phyloP scores from a whole-genome alignment of 2,113 vertebrate genomes.

The Falcunculus frontatus region DNA sequence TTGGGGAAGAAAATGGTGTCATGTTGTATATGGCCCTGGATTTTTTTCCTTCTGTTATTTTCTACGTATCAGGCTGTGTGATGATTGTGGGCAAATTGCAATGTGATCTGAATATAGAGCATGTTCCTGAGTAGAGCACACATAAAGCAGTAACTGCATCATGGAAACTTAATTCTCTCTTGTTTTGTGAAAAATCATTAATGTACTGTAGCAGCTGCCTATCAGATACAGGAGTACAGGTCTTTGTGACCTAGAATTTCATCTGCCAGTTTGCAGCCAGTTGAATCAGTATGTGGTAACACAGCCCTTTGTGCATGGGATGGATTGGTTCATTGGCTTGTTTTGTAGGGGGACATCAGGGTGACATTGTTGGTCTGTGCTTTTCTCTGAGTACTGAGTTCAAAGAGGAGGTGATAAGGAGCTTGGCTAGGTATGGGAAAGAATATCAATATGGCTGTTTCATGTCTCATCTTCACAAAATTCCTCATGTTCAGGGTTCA shows the following conservation, averaged over 20 bases:
- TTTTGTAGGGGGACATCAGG: not conserved
- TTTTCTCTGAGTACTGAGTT: not conserved
- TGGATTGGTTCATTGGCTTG: not conserved
- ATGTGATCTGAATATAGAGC: not conserved
- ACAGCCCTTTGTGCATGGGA: not conserved
- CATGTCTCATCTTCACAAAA: not conserved
- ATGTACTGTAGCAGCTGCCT: not conserved
- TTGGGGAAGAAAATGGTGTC: not conserved
- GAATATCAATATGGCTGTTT: not conserved
- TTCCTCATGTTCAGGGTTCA: not conserved
- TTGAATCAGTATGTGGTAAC: not conserved
- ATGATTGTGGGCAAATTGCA: not conserved
- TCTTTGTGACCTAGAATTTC: slow-evolving; percentile 44
- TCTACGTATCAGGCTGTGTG: not conserved
- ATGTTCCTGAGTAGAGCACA: not conserved
- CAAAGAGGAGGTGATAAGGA: not conserved
- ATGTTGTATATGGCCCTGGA: not conserved
- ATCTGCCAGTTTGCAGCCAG: not conserved
- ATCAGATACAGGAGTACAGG: not conserved
- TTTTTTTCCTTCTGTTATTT: not conserved
- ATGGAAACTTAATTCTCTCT: slow-evolving; percentile 22
- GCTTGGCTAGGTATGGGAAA: not conserved
- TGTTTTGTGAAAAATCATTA: slow-evolving; percentile 24
- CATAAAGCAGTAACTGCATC: not conserved
- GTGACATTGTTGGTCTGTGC: not conserved